A percentile compares a stretch with the other conserved stretches of the same genome.
Evolutionary conservation across 2,797 vertebrate species (phyloP).

Genomic region (Halcyon leucocephala): DNA sequence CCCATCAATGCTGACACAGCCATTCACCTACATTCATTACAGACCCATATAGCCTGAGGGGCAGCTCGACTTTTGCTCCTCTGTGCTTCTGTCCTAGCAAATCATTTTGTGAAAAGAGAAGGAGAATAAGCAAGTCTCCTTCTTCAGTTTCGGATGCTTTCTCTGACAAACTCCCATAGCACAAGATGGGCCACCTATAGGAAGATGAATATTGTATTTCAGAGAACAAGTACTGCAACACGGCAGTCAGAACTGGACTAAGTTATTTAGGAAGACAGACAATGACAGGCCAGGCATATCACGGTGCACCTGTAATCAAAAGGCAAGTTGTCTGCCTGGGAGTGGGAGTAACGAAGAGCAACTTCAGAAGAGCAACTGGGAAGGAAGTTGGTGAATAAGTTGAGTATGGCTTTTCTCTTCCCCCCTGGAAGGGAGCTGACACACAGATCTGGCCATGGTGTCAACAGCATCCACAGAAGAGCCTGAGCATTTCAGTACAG

Average conservation of each 20-base stretch:
- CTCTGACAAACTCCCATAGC: background rate
- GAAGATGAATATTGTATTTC: background rate
- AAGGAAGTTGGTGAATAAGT: background rate
- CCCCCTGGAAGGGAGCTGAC: background rate
- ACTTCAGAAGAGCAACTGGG: background rate
- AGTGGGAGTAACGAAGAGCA: background rate
- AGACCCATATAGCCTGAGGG: background rate
- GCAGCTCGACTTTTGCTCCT: background rate
- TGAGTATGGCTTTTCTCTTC: background rate
- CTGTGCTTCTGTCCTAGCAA: background rate
- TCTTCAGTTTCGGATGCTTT: background rate
- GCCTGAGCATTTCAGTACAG: background rate
- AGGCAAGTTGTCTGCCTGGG: background rate
- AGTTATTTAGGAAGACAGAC: background rate
- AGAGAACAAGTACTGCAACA: background rate
- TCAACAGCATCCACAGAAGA: background rate
- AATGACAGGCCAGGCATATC: background rate
- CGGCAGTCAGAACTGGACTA: accelerated
- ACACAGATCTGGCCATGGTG: background rate
- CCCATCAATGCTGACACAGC: background rate
- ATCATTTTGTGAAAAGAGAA: background rate
- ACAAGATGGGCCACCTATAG: background rate
- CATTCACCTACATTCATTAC: background rate
- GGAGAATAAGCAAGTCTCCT: background rate
- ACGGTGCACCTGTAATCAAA: background rate